phyloP scores from a whole-genome alignment of 2,113 vertebrate genomes.

The Brachyhypopomus gauderio region DNA sequence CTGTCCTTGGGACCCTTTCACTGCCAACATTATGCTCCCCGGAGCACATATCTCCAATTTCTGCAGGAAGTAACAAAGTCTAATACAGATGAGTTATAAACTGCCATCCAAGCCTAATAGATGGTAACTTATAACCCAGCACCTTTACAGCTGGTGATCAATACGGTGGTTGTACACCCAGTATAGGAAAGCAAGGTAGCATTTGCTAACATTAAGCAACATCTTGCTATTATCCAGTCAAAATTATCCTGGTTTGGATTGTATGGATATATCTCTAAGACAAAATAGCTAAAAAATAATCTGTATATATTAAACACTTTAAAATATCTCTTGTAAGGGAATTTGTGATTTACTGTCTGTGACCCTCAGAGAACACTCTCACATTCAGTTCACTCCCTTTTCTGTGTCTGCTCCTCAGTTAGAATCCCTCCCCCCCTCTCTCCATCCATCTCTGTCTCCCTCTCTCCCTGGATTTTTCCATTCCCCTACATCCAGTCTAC shows the following conservation, averaged over 20 bases:
- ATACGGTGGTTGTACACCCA: neutral
- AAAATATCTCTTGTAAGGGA: too few species aligned
- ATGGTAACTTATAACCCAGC: conserved; percentile 56
- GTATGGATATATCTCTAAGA: conserved; percentile 52
- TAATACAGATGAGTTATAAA: conserved; percentile 3
- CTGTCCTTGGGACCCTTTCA: neutral
- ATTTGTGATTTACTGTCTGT: too few species aligned
- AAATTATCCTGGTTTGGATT: conserved; percentile 45
- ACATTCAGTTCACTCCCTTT: too few species aligned
- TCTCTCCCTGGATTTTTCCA: too few species aligned
- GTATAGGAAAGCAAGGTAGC: conserved; percentile 2
- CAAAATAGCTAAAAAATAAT: neutral
- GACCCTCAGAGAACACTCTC: too few species aligned
- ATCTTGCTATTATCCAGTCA: conserved; percentile 56
- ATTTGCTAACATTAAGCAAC: conserved; percentile 46
- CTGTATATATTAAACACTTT: too few species aligned
- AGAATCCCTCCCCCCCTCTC: too few species aligned
- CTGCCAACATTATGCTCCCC: neutral
- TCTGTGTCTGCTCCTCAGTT: too few species aligned
- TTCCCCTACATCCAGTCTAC: too few species aligned
- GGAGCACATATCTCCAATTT: neutral
- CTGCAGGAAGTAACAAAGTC: conserved; percentile 28
- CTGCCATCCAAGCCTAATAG: conserved; percentile 32
- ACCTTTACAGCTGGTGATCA: conserved; percentile 46
- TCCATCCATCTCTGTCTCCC: too few species aligned